phyloP scores from a whole-genome alignment of 1,140 invertebrate species.

The Halotydeus destructor region DNA sequence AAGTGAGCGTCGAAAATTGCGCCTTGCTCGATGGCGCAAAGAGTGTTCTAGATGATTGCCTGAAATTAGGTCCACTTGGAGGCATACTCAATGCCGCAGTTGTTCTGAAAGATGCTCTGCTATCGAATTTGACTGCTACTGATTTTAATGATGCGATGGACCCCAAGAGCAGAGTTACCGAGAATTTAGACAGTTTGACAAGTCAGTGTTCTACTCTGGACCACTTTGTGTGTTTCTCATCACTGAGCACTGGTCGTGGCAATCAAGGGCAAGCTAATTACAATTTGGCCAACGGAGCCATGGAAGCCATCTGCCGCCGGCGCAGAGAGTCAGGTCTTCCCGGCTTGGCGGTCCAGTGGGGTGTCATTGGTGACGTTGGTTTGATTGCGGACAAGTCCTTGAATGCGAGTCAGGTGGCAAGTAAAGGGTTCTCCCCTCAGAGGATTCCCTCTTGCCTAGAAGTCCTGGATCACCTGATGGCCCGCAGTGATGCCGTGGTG shows the following conservation, averaged over 20 bases:
- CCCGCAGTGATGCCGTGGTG: background rate
- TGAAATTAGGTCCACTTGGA: slow-evolving; percentile 49
- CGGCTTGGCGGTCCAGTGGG: slow-evolving; percentile 78
- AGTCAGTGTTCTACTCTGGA: slow-evolving; percentile 54
- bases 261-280: slow-evolving; percentile 90
- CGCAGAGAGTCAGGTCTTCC: slow-evolving; percentile 50
- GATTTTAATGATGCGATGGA: slow-evolving; percentile 46
- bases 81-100: slow-evolving; percentile 86
- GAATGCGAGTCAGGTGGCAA: slow-evolving; percentile 52
- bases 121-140: slow-evolving; percentile 63
- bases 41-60: slow-evolving; percentile 43
- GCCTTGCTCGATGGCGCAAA: slow-evolving; percentile 39
- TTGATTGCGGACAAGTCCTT: too few species aligned
- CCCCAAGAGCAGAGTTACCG: slow-evolving; percentile 40
- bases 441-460: slow-evolving; percentile 65
- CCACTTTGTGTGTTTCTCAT: slow-evolving; percentile 84
- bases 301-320: slow-evolving; percentile 78
- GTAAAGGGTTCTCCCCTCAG: slow-evolving; percentile 80
- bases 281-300: slow-evolving; percentile 79
- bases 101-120: slow-evolving; percentile 54
- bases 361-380: slow-evolving; percentile 65
- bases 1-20: slow-evolving; percentile 43
- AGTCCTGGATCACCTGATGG: slow-evolving; percentile 46
- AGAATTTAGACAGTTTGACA: slow-evolving; percentile 47
- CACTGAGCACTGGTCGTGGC: slow-evolving; percentile 75